phyloP scores from a whole-genome alignment of 2,113 vertebrate genomes.

The Leiothrix lutea region DNA sequence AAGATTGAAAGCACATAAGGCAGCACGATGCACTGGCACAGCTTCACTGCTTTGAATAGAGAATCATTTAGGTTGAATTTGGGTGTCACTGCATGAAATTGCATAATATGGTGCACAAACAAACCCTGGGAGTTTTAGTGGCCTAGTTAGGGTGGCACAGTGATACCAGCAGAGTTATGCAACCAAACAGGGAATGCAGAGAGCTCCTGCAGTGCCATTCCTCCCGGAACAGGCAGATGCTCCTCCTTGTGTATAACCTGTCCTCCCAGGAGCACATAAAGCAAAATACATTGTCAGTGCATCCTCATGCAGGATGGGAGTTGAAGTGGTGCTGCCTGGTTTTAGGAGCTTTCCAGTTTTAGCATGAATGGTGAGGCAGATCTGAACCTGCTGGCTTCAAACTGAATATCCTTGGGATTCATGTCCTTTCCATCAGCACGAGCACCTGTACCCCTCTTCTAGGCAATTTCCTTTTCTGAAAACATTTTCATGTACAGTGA shows the following conservation, averaged over 20 bases:
- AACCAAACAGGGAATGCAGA: neutral
- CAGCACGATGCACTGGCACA: neutral
- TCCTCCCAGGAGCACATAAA: neutral
- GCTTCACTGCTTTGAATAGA: neutral
- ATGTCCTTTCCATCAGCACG: rapidly evolving
- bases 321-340: rapidly evolving
- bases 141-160: conserved; percentile 35
- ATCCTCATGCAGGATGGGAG: neutral
- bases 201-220: neutral
- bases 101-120: neutral
- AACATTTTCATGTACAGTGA: neutral
- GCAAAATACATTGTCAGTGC: neutral
- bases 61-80: neutral
- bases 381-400: neutral
- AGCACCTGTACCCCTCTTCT: neutral
- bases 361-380: neutral
- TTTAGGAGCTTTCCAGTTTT: neutral
- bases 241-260: neutral
- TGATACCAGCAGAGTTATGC: conserved; percentile 38
- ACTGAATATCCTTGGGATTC: neutral
- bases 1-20: neutral
- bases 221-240: neutral
- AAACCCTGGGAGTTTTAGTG: conserved; percentile 13
- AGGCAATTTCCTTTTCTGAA: neutral
- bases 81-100: conserved; percentile 19